These are phyloP conservation scores for Ornithorhynchus anatinus DNA, from an alignment of 2,113 vertebrate species.

Conservation along the genomic window DNA sequence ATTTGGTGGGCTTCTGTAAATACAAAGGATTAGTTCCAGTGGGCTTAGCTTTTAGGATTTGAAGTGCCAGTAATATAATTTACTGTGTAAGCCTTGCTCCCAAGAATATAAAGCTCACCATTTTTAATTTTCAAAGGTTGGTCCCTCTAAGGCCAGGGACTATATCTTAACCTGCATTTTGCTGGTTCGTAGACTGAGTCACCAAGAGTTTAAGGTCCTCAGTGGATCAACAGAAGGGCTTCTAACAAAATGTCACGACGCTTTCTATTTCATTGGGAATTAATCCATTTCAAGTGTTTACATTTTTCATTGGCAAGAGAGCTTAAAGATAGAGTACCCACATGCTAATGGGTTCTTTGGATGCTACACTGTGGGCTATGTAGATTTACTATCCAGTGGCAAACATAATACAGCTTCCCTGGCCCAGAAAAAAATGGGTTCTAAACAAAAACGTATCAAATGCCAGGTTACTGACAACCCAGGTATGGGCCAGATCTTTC, in stretches of 20 bases:
- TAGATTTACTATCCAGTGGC: too few relatives aligned
- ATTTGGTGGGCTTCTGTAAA: background rate
- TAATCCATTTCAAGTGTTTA: too few relatives aligned
- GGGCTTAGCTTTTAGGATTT: background rate
- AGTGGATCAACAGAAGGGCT: too few relatives aligned
- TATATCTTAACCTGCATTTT: background rate
- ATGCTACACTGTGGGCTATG: too few relatives aligned
- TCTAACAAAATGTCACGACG: too few relatives aligned
- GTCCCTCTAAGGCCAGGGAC: slow-evolving; percentile 3
- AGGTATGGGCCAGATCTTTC: background rate
- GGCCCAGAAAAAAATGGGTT: slow-evolving; percentile 13
- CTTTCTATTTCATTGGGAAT: too few relatives aligned
- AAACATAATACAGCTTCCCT: background rate
- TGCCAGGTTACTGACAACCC: background rate
- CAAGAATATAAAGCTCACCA: slow-evolving; percentile 1
- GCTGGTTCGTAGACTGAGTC: background rate
- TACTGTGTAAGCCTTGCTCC: background rate
- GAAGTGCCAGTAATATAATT: background rate
- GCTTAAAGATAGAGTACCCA: too few relatives aligned
- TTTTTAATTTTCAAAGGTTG: background rate
- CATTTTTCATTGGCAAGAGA: too few relatives aligned
- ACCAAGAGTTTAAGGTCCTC: too few relatives aligned
- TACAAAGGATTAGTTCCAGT: background rate
- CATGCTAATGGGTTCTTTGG: too few relatives aligned
- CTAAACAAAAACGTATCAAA: background rate